Base-by-base conservation (phyloP, 2,888 invertebrate genomes). In the Yponomeuta cagnagella region DNA sequence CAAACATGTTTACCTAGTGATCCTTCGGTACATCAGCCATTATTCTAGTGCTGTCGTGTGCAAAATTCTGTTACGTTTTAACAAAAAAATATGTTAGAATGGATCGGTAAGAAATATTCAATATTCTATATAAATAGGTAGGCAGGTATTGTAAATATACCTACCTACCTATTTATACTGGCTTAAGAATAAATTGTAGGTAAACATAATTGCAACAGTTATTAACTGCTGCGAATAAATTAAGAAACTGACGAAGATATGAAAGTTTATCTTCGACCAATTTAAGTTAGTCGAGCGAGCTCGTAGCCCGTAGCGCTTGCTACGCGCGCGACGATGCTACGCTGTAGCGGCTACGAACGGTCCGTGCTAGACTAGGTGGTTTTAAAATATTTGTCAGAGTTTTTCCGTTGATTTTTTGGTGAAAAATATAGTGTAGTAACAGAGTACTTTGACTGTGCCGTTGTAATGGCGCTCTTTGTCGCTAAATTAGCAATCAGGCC, bases 401-500 rank as follows among this genome's bases (percentile, higher is more conserved):
- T 31, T n/a, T 23, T 4, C n/a, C 10, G 64, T 64, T 23, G n/a
- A 23, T 64, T 30, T 58, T 15, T 58, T 58, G 43, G 52, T 58
- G 12, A 58, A 58, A 58, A 58, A 58, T 58, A 58, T 3, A 12
- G 12, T 12, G 15, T 58, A 58, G 52, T 58, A 58, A 58, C 3
- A 58, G 5, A 58, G 52, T 15, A 15, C 12, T 43, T 15, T 48
- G 15, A 67, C n/a, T 67, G 67, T 67, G 37, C n/a, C 43, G 15
- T 67, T 43, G 67, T 67, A 67, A 67, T 37, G 79, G 82, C 81
- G 82, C 84, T 82, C 86, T 88, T 89, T 89, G 88, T 88, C 88
- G 86, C 80, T 79, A 80, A 90, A 90, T 90, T 89, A 88, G 89
- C 87, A 88, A 90, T 89, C 88, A 88, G 81, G 81, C 78, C 78